A percentile compares a stretch with the other conserved stretches of the same genome.
Conservation (phyloP, 1,140 invertebrate genomes). For the Drosophila tristis region DNA sequence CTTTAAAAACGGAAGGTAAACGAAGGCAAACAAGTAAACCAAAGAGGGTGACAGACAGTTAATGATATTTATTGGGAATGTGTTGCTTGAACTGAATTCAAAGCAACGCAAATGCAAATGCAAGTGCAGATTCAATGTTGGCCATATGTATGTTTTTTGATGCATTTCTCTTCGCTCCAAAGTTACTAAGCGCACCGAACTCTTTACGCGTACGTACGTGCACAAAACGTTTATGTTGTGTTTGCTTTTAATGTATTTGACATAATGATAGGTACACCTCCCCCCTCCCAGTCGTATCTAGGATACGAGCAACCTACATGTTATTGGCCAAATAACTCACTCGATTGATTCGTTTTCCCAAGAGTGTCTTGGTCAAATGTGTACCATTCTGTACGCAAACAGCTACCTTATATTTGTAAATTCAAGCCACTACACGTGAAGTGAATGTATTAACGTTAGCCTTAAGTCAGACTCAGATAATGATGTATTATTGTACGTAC, state of each 20-base stretch:
- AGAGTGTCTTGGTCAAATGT: slow-evolving; percentile 42
- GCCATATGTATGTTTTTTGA: slow-evolving; percentile 41
- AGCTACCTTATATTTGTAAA: slow-evolving; percentile 29
- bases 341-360: slow-evolving; percentile 52
- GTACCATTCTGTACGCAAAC: slow-evolving; percentile 22
- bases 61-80: slow-evolving; percentile 44
- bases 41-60: slow-evolving; percentile 55
- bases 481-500: slow-evolving; percentile 36
- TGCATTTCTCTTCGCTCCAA: slow-evolving; percentile 57
- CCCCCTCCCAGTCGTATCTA: slow-evolving; percentile 50
- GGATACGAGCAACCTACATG: slow-evolving; percentile 44
- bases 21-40: slow-evolving; percentile 50
- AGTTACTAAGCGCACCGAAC: slow-evolving; percentile 55
- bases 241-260: slow-evolving; percentile 65
- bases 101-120: slow-evolving; percentile 4
- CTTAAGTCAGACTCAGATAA: slow-evolving; percentile 18
- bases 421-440: slow-evolving; percentile 24
- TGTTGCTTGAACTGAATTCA: background rate
- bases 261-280: slow-evolving; percentile 58
- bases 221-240: slow-evolving; percentile 31
- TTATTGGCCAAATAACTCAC: slow-evolving; percentile 66
- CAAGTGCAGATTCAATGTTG: slow-evolving; percentile 8
- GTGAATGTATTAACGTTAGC: slow-evolving; percentile 37
- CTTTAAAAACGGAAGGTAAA: slow-evolving; percentile 59
- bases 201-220: slow-evolving; percentile 21